phyloP scores from a whole-genome alignment of 1,140 invertebrate species.

The Zophobas morio region DNA sequence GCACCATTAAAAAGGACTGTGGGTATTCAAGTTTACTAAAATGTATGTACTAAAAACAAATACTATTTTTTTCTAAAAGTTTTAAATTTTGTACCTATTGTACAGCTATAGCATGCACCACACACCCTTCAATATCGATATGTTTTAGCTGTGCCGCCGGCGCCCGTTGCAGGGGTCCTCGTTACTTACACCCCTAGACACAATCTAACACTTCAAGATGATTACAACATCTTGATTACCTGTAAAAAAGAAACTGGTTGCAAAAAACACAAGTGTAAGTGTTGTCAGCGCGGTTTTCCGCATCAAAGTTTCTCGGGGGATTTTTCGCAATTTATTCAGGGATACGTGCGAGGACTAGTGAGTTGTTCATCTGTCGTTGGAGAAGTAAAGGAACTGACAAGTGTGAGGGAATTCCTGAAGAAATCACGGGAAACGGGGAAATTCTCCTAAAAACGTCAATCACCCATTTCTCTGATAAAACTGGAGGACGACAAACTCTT shows the following conservation, averaged over 20 bases:
- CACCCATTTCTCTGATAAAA: constrained; percentile 58
- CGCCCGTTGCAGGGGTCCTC: constrained; percentile 9
- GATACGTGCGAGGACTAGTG: constrained; percentile 57
- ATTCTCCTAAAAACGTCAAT: constrained; percentile 61
- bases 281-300: constrained; percentile 38
- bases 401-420: constrained; percentile 59
- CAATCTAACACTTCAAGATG: constrained; percentile 35
- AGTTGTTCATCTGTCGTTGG: constrained; percentile 53
- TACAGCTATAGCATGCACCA: neutral
- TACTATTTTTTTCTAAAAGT: too few relatives aligned
- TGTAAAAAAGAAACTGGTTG: constrained; percentile 53
- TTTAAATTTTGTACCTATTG: constrained; percentile 10
- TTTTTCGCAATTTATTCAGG: constrained; percentile 58
- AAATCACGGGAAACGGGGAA: constrained; percentile 60
- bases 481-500: constrained; percentile 54
- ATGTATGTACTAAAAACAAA: too few relatives aligned
- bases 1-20: too few relatives aligned
- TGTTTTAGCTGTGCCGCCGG: constrained; percentile 8
- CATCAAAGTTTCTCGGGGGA: constrained; percentile 46
- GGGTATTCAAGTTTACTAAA: too few relatives aligned
- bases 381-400: constrained; percentile 59
- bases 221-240: constrained; percentile 57
- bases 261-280: constrained; percentile 27
- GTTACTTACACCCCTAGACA: neutral
- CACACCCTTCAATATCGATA: neutral